A percentile compares a stretch with the other conserved stretches of the same genome.
phyloP scores from a whole-genome alignment of 1,140 invertebrate species.

The Platorchestia sp. region DNA sequence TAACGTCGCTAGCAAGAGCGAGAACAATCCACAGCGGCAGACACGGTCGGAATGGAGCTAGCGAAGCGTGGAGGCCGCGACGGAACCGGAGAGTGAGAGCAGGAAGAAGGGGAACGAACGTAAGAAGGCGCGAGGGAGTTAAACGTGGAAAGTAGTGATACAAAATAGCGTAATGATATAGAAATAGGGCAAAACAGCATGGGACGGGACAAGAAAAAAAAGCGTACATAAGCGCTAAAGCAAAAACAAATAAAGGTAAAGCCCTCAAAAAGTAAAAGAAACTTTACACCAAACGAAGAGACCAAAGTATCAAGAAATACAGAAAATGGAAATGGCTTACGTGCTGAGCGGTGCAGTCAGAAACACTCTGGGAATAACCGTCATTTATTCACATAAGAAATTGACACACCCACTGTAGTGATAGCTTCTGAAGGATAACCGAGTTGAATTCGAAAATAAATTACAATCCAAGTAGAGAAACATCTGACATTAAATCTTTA shows the following conservation, averaged over 20 bases:
- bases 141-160: not conserved
- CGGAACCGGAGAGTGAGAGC: too few relatives aligned
- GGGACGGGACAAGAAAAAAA: too few relatives aligned
- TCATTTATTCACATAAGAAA: not conserved
- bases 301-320: not conserved
- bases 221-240: not conserved
- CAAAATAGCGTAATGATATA: not conserved
- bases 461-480: not conserved
- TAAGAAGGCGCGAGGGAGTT: not conserved
- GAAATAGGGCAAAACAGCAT: not conserved
- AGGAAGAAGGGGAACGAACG: too few relatives aligned
- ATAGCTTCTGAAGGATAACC: not conserved
- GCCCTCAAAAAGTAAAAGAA: too few relatives aligned
- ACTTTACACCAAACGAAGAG: too few relatives aligned
- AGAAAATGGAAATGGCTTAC: not conserved
- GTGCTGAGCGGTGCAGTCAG: not conserved
- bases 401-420: not conserved
- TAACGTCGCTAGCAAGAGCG: not conserved
- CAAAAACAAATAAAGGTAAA: not conserved
- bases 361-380: not conserved
- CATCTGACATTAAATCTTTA: not conserved
- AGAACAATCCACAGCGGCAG: not conserved
- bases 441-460: not conserved
- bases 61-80: too few relatives aligned
- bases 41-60: not conserved